These are phyloP conservation scores for Geotrypetes seraphini DNA, from an alignment of 2,797 vertebrate species.

Conservation along the genomic window DNA sequence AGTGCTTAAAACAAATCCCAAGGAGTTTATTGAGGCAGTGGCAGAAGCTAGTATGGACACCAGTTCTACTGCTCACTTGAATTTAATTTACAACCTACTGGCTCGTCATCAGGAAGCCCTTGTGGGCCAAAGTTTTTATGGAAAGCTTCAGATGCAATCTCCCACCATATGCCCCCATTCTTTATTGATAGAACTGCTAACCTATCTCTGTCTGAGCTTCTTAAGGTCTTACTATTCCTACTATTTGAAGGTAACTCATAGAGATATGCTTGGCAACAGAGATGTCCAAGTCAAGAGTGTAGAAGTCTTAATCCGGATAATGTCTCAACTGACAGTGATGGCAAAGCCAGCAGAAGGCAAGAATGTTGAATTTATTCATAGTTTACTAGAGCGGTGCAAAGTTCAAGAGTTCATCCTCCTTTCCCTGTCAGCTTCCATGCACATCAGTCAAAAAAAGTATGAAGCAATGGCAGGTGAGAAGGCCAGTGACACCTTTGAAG, in stretches of 20 bases:
- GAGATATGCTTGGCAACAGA: conserved; percentile 77
- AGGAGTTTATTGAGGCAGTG: conserved; percentile 77
- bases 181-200: conserved; percentile 78
- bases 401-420: conserved; percentile 86
- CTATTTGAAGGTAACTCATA: conserved; percentile 64
- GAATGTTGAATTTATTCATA: conserved; percentile 50
- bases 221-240: conserved; percentile 87
- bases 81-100: conserved; percentile 86
- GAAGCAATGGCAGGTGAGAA: conserved; percentile 24
- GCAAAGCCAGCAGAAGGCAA: conserved; percentile 44
- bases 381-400: conserved; percentile 67
- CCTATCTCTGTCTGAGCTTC: conserved; percentile 80
- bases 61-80: conserved; percentile 83
- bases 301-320: conserved; percentile 77
- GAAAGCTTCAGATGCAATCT: conserved; percentile 61
- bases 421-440: conserved; percentile 84
- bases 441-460: conserved; percentile 63
- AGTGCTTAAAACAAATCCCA: conserved; percentile 77
- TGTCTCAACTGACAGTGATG: conserved; percentile 60
- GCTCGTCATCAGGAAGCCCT: conserved; percentile 86
- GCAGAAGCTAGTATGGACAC: conserved; percentile 78
- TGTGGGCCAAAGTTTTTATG: conserved; percentile 78
- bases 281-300: conserved; percentile 94
- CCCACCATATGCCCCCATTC: conserved; percentile 57
- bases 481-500: conserved; percentile 21